Base-by-base conservation (phyloP, 2,113 vertebrate genomes). In the Astatotilapia flaviijosephi region DNA sequence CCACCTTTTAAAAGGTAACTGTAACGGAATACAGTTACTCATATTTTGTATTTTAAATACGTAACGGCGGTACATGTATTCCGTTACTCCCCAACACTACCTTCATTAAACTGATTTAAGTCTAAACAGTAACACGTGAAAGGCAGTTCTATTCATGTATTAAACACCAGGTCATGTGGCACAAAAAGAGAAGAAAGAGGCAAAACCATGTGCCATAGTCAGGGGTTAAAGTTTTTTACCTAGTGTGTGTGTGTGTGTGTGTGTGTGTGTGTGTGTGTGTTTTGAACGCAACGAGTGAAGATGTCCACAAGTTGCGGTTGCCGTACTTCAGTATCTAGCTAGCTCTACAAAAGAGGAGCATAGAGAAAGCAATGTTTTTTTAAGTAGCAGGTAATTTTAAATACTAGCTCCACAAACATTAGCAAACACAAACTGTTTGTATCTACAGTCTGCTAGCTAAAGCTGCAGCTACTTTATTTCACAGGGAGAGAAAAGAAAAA, bases 31-130 rank as follows among this genome's bases (percentile, higher is more conserved):
- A 58, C 26, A 58, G 55, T 31, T 58, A 58, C 26, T 58, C 14
- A 58, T 31, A 58, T 58, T 31, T 58, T 58, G 1, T 58, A 17
- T 58, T 58, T 58, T 31, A 58, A 58, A 17, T 31, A 58, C 0
- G 3, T 58, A 31, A 58, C 0, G 55, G 23, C 3, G 3, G 2
- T 2, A 15, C 55, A 58, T 58, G 23, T 58, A 58, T 58, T 28
- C 4, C 3, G 0, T 28, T 58, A 58, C 23, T 15, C 0, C 0
- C 0, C 23, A 56, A 58, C 23, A 56, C 55, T 62, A 15, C 15
- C 9, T 62, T 60, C 28, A 60, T 33, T 60, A 60, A 33, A 33
- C 58, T 62, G 28, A 62, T 33, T 33, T 33, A 31, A 60, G 28
- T 60, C 28, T 62, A 62, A 33, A 6, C 28, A 19, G 28, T 1